Evolutionary conservation across 2,113 vertebrate species (phyloP), one percentile per base, ranked within the genome.

Genomic region (Rynchops niger): DNA sequence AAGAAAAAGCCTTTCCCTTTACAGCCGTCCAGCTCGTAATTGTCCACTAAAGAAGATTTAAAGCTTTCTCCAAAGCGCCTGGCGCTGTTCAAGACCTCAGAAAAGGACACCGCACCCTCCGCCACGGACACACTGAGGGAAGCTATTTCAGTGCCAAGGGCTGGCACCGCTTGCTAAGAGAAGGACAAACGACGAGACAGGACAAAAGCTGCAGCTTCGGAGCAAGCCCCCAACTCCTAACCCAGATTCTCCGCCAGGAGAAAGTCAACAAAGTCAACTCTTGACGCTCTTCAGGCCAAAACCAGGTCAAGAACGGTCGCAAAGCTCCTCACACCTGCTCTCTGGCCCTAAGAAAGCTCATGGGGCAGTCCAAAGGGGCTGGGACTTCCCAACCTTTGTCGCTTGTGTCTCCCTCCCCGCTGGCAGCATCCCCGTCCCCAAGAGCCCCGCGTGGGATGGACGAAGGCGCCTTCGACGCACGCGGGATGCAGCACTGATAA

Each of bases 81-180:
- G 15, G 11, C 36, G 17, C 50, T 27, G 49, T 13, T 19, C 80
- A 59, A 32, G 45, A 70, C 26, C n/a, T 88, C 56, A 58, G 26
- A 83, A 59, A 25, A 88, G 36, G 42, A 53, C 42, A 47, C 36
- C 2, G 5, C 36, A 89, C 6, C 66, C 74, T 53, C n/a, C 6
- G 26, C 30, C 30, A 21, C 0, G 3, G 20, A 26, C 30, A 25
- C 40, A 5, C 0, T 6, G 25, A 20, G 22, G 26, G 55, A 53
- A 61, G n/a, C 4, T 17, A n/a, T 70, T 69, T 15, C 21, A 3
- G 56, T 2, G 6, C 49, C 40, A 47, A 23, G 12, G 43, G 32
- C 10, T 45, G 45, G 38, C 14, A 12, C 5, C 0, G 0, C n/a
- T 40, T 11, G 0, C 73, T 59, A 78, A 70, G 29, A 49, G 20